Evolutionary conservation across 2,888 invertebrate species (phyloP).

Genomic region (Bombylius major): DNA sequence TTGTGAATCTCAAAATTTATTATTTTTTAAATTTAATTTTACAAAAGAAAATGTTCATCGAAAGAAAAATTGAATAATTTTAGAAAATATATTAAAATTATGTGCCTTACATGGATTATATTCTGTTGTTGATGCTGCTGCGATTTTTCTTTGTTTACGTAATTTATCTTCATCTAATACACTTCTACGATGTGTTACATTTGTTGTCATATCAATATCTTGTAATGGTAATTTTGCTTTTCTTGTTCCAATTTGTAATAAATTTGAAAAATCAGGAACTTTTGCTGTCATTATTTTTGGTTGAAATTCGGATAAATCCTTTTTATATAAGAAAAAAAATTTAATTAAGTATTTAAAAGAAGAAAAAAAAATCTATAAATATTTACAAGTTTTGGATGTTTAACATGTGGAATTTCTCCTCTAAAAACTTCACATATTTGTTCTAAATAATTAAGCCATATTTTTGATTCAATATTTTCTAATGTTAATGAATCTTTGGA

Average conservation of each 20-base stretch:
- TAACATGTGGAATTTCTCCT: conserved; percentile 77
- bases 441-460: conserved; percentile 65
- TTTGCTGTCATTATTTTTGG: conserved; percentile 33
- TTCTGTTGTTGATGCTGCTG: conserved; percentile 16
- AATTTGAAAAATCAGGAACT: conserved; percentile 32
- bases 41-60: no score
- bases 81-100: no score
- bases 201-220: conserved; percentile 29
- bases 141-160: conserved; percentile 31
- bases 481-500: conserved; percentile 50
- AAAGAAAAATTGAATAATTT: no score
- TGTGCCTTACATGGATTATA: conserved; percentile 13
- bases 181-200: conserved; percentile 27
- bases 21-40: no score
- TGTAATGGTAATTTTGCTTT: conserved; percentile 33
- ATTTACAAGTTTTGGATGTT: conserved; percentile 51
- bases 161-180: conserved; percentile 33
- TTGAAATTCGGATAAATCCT: conserved; percentile 38
- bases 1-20: no score
- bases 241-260: conserved; percentile 26
- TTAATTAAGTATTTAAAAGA: no score
- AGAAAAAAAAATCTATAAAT: neutral
- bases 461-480: conserved; percentile 29
- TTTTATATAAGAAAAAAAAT: neutral
- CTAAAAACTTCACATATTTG: conserved; percentile 84